Conservation (phyloP, 2,113 vertebrate genomes). For the Datnioides undecimradiatus region DNA sequence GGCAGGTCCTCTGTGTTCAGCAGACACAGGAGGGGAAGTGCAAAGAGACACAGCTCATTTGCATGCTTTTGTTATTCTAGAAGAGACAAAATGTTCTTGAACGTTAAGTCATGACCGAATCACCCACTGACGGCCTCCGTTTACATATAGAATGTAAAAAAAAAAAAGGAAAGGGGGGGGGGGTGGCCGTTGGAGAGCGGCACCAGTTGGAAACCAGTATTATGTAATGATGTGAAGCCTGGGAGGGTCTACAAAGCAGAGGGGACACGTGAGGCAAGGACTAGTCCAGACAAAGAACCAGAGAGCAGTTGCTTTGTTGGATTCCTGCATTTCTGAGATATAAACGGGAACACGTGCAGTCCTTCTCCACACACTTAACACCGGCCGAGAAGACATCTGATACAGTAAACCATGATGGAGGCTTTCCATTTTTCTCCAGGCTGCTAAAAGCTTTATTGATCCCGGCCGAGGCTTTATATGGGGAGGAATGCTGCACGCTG, state of each 20-base stretch:
- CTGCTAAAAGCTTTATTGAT: slow-evolving; percentile 41
- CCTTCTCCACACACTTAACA: not conserved
- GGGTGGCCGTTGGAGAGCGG: not conserved
- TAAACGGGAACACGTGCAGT: slow-evolving; percentile 14
- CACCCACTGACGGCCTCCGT: not conserved
- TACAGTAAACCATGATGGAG: not conserved
- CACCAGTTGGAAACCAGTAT: slow-evolving; percentile 51
- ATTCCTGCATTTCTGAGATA: slow-evolving; percentile 22
- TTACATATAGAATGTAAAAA: slow-evolving; percentile 4
- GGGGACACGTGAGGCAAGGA: slow-evolving; percentile 72
- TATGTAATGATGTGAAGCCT: slow-evolving; percentile 58
- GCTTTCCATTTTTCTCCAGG: slow-evolving; percentile 2
- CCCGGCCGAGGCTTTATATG: not conserved
- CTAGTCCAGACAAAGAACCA: slow-evolving; percentile 63
- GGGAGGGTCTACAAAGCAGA: slow-evolving; percentile 33
- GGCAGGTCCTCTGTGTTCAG: not conserved
- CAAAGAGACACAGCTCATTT: slow-evolving; percentile 57
- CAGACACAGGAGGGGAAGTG: slow-evolving; percentile 47
- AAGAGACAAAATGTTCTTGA: slow-evolving; percentile 74
- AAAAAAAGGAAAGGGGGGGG: not conserved
- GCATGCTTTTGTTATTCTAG: slow-evolving; percentile 69
- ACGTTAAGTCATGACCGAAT: slow-evolving; percentile 47
- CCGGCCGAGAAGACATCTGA: not conserved
- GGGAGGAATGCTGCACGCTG: not conserved
- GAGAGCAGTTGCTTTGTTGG: slow-evolving; percentile 24